Evolutionary conservation across 2,888 invertebrate species (phyloP).

Genomic region (Diogma glabrata): DNA sequence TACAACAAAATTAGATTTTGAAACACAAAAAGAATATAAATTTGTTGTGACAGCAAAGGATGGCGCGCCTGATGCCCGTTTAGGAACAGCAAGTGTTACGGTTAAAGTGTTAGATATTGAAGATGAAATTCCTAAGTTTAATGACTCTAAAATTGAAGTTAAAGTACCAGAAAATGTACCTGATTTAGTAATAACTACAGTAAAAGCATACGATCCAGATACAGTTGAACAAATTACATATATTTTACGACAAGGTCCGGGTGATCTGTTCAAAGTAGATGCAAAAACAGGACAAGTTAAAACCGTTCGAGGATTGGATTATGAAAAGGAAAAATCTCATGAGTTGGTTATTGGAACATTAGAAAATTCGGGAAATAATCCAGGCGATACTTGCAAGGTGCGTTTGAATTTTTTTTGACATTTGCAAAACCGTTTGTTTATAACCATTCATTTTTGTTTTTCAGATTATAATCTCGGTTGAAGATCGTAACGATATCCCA

Average conservation of each 20-base stretch:
- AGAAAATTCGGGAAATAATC: conserved; percentile 59
- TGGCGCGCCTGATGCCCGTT: conserved; percentile 70
- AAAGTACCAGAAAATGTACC: conserved; percentile 76
- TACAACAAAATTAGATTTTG: conserved; percentile 65
- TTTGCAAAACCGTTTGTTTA: conserved; percentile 23
- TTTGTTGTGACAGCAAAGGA: conserved; percentile 85
- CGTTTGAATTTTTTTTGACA: conserved; percentile 53
- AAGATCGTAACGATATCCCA: conserved; percentile 81
- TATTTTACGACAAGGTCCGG: conserved; percentile 68
- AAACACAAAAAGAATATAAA: conserved; percentile 56
- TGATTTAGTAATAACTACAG: conserved; percentile 65
- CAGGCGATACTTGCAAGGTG: conserved; percentile 63
- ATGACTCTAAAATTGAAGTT: conserved; percentile 58
- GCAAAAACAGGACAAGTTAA: conserved; percentile 66
- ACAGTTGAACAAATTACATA: conserved; percentile 69
- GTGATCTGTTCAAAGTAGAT: conserved; percentile 71
- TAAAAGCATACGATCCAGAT: conserved; percentile 77
- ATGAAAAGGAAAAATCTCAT: conserved; percentile 61
- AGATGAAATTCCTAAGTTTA: conserved; percentile 74
- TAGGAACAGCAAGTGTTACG: conserved; percentile 79
- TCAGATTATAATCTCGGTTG: conserved; percentile 31
- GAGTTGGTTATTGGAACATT: conserved; percentile 69
- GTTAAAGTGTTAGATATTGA: conserved; percentile 60
- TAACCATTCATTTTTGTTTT: conserved; percentile 3
- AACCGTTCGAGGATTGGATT: conserved; percentile 65